Percentiles rank a stretch among this genome's conserved stretches.
These are phyloP conservation scores for Chrysolina americana DNA, from an alignment of 2,888 invertebrate species.

Conservation along the genomic window DNA sequence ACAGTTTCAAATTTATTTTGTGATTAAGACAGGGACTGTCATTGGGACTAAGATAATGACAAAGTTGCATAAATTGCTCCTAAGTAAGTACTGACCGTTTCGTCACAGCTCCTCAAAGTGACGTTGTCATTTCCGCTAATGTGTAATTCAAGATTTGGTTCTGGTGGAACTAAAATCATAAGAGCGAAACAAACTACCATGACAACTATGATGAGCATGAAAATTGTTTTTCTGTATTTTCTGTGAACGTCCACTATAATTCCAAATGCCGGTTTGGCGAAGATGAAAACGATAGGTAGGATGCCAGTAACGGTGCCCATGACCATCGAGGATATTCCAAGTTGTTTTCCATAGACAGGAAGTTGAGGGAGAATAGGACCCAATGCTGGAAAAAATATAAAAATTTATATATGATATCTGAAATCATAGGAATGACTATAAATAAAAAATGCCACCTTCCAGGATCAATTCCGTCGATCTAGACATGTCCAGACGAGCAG, in stretches of 20 bases:
- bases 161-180: slow-evolving; percentile 77
- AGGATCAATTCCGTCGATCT: no score
- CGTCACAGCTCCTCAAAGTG: slow-evolving; percentile 65
- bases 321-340: slow-evolving; percentile 81
- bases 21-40: no score
- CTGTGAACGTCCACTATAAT: slow-evolving; percentile 83
- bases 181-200: slow-evolving; percentile 81
- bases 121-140: slow-evolving; percentile 53
- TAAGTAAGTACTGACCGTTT: slow-evolving; percentile 58
- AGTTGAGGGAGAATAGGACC: slow-evolving; percentile 87
- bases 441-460: no score
- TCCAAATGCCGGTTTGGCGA: slow-evolving; percentile 84
- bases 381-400: slow-evolving; percentile 76
- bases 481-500: no score
- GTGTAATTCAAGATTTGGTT: slow-evolving; percentile 51
- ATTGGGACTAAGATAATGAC: no score
- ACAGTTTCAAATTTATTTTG: no score
- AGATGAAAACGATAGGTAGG: slow-evolving; percentile 82
- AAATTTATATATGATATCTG: no score
- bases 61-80: no score
- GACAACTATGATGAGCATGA: slow-evolving; percentile 76
- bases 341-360: slow-evolving; percentile 83
- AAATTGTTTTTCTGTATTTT: slow-evolving; percentile 79
- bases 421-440: no score
- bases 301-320: slow-evolving; percentile 85